These are phyloP conservation scores for Rhodophaea formosa DNA, from an alignment of 2,888 invertebrate genomes.

Conservation along the genomic window DNA sequence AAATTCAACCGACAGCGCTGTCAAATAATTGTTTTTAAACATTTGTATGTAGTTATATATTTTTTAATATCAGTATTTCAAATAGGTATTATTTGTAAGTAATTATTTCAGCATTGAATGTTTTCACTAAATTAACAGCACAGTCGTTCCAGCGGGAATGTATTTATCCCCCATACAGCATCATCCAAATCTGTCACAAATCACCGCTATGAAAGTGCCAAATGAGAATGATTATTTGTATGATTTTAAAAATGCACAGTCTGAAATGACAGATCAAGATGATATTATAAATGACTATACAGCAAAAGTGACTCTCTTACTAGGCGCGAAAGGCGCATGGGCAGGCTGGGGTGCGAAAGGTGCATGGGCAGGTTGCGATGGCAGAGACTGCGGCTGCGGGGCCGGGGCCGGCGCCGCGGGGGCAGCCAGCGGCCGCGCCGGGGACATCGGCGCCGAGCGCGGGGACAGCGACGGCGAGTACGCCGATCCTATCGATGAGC, in stretches of 20 bases:
- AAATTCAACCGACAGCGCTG: not conserved
- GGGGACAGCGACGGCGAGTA: constrained; percentile 76
- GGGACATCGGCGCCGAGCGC: constrained; percentile 75
- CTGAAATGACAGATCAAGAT: not conserved
- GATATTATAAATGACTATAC: constrained; percentile 40
- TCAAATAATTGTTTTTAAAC: not conserved
- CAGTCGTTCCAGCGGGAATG: not conserved
- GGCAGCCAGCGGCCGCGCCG: constrained; percentile 58
- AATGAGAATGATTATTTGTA: not conserved
- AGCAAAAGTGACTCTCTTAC: constrained; percentile 79
- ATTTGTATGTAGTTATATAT: not conserved
- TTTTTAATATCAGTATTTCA: too few relatives aligned
- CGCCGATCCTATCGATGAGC: constrained; percentile 80
- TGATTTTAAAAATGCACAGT: not conserved
- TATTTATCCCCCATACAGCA: not conserved
- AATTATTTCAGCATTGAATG: too few relatives aligned
- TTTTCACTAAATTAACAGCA: not conserved
- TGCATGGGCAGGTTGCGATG: constrained; percentile 31
- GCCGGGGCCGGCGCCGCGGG: constrained; percentile 45
- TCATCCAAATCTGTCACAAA: constrained; percentile 2
- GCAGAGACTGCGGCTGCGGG: constrained; percentile 36
- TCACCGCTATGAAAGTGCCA: not conserved
- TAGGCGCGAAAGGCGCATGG: constrained; percentile 62
- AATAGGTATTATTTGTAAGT: too few relatives aligned
- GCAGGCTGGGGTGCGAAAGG: constrained; percentile 47